These are phyloP conservation scores for Bos javanicus DNA, from an alignment of 2,113 vertebrate genomes.

Conservation along the genomic window DNA sequence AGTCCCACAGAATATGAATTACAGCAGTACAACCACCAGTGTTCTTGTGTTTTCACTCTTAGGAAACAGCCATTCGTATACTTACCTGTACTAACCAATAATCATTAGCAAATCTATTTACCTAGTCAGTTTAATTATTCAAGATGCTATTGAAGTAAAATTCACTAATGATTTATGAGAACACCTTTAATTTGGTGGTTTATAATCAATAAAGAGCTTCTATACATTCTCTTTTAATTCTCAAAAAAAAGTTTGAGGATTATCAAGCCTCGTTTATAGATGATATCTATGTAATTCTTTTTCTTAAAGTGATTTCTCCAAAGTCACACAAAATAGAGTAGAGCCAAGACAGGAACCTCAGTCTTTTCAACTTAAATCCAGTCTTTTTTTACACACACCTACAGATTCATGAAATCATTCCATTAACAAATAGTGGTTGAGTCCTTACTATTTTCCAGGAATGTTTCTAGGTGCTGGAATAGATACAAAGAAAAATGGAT, in stretches of 20 bases:
- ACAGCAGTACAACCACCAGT: neutral
- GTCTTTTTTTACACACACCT: neutral
- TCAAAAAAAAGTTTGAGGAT: neutral
- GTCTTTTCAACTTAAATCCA: neutral
- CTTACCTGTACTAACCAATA: constrained; percentile 10
- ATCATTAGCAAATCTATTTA: neutral
- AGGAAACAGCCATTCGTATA: neutral
- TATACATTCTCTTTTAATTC: constrained; percentile 16
- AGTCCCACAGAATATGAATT: constrained; percentile 26
- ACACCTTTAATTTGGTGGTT: neutral
- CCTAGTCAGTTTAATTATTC: constrained; percentile 12
- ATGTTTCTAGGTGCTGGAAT: neutral
- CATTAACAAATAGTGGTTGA: neutral
- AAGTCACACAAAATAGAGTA: neutral
- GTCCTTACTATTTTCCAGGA: neutral
- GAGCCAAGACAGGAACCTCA: neutral
- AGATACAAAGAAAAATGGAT: constrained; percentile 11
- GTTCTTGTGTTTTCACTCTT: constrained; percentile 10
- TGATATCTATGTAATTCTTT: neutral
- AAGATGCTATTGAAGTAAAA: constrained; percentile 4
- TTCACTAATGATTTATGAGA: neutral
- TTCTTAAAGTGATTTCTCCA: neutral
- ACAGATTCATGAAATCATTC: constrained; percentile 21
- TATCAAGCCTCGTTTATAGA: neutral
- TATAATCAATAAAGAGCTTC: neutral